phyloP scores from a whole-genome alignment of 1,140 invertebrate species.

The Venturia canescens region DNA sequence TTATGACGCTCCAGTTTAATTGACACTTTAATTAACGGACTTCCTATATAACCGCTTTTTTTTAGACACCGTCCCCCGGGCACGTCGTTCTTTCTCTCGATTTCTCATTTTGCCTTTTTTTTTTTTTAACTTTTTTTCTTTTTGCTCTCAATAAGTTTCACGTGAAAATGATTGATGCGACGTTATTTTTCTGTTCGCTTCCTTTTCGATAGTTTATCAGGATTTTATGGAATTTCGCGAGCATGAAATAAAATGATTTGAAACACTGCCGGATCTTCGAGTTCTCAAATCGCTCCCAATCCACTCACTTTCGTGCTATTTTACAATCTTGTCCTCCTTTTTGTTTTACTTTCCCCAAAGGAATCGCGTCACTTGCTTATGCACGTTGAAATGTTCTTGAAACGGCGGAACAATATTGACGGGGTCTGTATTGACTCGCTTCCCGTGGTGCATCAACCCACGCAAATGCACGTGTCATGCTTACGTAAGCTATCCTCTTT shows the following conservation, averaged over 20 bases:
- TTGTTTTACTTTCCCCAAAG: too few species aligned
- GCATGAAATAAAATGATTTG: too few species aligned
- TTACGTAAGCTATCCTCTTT: not conserved
- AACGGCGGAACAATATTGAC: not conserved
- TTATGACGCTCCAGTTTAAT: slow-evolving; percentile 33
- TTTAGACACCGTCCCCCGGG: not conserved
- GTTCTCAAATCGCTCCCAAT: too few species aligned
- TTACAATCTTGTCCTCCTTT: too few species aligned
- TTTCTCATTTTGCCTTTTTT: not conserved
- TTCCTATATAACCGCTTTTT: not conserved
- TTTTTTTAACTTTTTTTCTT: not conserved
- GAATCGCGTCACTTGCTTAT: too few species aligned
- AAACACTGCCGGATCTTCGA: too few species aligned
- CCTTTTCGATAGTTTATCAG: not conserved
- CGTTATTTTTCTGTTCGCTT: not conserved
- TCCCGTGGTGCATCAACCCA: not conserved
- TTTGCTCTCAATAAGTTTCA: not conserved
- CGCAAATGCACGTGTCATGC: not conserved
- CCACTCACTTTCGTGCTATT: too few species aligned
- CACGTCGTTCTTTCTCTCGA: too few species aligned
- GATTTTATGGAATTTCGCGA: not conserved
- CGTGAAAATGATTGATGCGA: slow-evolving; percentile 2
- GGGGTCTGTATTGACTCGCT: not conserved
- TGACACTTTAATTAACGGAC: slow-evolving; percentile 42
- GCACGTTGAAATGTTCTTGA: not conserved